Base-by-base conservation (phyloP, 2,888 invertebrate genomes). In the Zootermopsis nevadensis region DNA sequence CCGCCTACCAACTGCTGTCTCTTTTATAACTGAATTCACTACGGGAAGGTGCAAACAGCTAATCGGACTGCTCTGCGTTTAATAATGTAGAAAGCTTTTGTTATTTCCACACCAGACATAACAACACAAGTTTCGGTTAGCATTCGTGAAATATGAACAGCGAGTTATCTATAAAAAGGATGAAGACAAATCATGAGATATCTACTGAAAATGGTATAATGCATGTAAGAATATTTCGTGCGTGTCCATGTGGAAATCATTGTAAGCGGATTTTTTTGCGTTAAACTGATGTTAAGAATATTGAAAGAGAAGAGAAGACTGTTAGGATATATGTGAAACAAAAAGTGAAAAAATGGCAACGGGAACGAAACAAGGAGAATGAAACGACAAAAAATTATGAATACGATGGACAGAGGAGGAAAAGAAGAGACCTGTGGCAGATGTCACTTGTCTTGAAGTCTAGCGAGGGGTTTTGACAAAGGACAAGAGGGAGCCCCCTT, bases 381-480 rank as follows among this genome's bases (percentile, higher is more conserved):
- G 69, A 69, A 69, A 27, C 27, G 69, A 69, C 69, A 69, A 69
- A 31, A 69, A 69, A 30, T 31, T 27, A 31, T 69, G 69, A 69
- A 69, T 7, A 69, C 6, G 27, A 69, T 69, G 69, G 31, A 15
- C 10, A 48, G 48, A 48, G 48, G 15, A 30, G 31, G 69, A 31
- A 31, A 30, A 69, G 69, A 4, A 27, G 69, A 69, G 69, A 69
- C 69, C 69, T 69, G 30, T 69, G 69, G 69, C 69, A 69, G 69
- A 69, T 69, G 69, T 69, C 69, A 69, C 30, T 69, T 69, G 69
- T 69, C 69, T 69, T 31, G 69, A 69, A 27, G 69, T 31, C 69
- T 69, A 69, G 27, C 69, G 69, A 69, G 69, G 69, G 69, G 4
- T 69, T 69, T 69, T 27, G 15, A 12, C 22, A 22, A 6, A 27